Evolutionary conservation across 1,140 invertebrate genomes (phyloP), one percentile per base, ranked within the genome.

Genomic region (Orchestia grillus): DNA sequence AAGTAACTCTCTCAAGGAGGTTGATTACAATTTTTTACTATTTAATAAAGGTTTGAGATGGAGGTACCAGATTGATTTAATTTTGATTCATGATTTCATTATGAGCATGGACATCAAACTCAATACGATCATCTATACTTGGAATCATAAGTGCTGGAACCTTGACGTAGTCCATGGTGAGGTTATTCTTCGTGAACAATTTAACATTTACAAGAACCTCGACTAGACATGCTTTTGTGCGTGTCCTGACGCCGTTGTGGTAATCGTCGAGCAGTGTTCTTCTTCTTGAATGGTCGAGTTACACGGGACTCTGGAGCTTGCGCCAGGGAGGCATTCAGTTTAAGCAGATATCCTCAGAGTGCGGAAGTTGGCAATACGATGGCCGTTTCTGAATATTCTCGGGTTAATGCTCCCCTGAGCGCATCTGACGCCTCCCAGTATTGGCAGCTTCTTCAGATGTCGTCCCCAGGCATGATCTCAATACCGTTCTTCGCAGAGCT

Each of bases 311-410:
- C 43, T 8, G 41, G 43, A 90, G 23, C 88, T 42, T 90, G 88
- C 41, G n/a, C 88, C 42, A 42, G 88, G 88, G 88, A 90, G 88
- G 88, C 88, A 90, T 90, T 90, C 88, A 90, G 42, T 90, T 90
- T 90, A 44, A 90, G 88, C 15, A 41, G 88, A 90, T 41, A 87
- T 87, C 41, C 36, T 41, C 36, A 15, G 87, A 90, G 88, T 41
- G 88, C 88, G 88, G 88, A 90, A 90, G 88, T 90, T 90, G n/a
- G 88, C n/a, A 44, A 23, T 42, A 41, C 88, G 88, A 41, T 90
- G 88, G 88, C 88, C 43, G 88, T 4, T 44, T 41, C 88, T 42
- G 88, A 90, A 90, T 90, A 90, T 90, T 90, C 88, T 90, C 41
- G 36, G n/a, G 36, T 77, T 41, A 90, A 90, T 90, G 43, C 88